Conservation (phyloP, 2,797 vertebrate genomes). For the Fundulus diaphanus region DNA sequence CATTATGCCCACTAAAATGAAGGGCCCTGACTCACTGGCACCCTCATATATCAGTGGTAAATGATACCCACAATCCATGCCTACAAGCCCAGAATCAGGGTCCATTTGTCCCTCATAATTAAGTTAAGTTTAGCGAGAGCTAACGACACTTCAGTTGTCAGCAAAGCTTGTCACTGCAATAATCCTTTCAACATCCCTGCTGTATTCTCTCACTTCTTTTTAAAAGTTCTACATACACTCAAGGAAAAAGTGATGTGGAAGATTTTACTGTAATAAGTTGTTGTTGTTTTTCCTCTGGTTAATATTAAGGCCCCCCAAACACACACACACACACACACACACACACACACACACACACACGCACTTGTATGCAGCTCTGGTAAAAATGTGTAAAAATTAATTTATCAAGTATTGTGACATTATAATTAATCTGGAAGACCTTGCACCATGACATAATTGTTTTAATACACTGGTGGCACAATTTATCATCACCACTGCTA, state of each 20-base stretch:
- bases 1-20: slow-evolving; percentile 54
- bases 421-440: background rate
- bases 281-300: no score
- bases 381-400: background rate
- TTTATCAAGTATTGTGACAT: background rate
- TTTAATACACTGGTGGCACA: background rate
- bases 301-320: no score
- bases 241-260: background rate
- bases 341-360: no score
- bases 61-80: background rate
- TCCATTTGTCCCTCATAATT: background rate
- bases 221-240: no score
- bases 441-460: background rate
- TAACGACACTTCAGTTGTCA: background rate
- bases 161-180: background rate
- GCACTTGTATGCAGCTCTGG: background rate
- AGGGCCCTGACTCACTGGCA: slow-evolving; percentile 3
- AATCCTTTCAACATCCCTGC: background rate
- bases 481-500: background rate
- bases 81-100: background rate
- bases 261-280: no score
- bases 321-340: no score
- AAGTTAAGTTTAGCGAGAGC: background rate
- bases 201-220: background rate
- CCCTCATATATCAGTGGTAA: background rate